Evolutionary conservation across 2,888 invertebrate species (phyloP).

Genomic region (Molanna angustata): DNA sequence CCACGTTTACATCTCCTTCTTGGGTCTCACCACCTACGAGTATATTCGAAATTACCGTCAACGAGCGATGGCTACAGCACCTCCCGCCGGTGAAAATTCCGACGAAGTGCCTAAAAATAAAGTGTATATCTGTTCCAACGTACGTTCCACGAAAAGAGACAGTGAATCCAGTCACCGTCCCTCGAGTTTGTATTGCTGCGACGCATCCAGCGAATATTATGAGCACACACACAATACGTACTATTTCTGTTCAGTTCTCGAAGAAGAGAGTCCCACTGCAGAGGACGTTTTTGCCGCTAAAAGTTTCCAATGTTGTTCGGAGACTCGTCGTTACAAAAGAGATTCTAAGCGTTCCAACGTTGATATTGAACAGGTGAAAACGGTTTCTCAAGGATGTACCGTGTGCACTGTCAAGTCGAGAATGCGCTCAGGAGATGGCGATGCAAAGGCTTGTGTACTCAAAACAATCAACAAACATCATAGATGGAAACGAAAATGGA

Average conservation of each 20-base stretch:
- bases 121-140: conserved; percentile 30
- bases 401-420: conserved; percentile 30
- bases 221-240: conserved; percentile 39
- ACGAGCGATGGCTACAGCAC: conserved; percentile 36
- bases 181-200: conserved; percentile 45
- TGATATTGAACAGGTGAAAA: conserved; percentile 37
- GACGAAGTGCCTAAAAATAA: conserved; percentile 28
- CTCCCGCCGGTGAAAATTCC: conserved; percentile 34
- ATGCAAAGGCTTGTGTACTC: conserved; percentile 36
- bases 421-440: conserved; percentile 21
- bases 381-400: conserved; percentile 37
- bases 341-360: conserved; percentile 33
- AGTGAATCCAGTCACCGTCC: conserved; percentile 38
- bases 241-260: conserved; percentile 52
- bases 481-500: conserved; percentile 55
- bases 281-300: conserved; percentile 34
- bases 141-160: conserved; percentile 22
- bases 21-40: conserved; percentile 88
- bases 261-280: conserved; percentile 44
- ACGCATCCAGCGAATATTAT: conserved; percentile 44
- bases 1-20: conserved; percentile 80
- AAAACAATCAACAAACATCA: conserved; percentile 46
- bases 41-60: conserved; percentile 64
- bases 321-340: conserved; percentile 34
- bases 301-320: conserved; percentile 46